These are phyloP conservation scores for Miltochrista miniata DNA, from an alignment of 2,888 invertebrate genomes.

Conservation along the genomic window DNA sequence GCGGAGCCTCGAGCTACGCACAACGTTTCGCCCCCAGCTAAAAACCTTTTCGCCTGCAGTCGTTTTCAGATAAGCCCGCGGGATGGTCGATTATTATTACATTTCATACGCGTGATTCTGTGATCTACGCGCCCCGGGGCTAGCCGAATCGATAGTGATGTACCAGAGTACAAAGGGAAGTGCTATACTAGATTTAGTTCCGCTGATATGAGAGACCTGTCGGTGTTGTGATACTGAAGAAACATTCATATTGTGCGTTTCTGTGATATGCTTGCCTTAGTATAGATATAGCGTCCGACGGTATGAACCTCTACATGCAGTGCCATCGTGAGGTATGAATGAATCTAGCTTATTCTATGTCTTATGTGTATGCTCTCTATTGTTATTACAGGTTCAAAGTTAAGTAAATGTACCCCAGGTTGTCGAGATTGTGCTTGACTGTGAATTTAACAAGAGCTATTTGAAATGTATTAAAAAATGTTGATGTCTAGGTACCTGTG, in stretches of 20 bases:
- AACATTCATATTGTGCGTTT: slow-evolving; percentile 48
- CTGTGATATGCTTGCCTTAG: slow-evolving; percentile 82
- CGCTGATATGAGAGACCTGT: slow-evolving; percentile 44
- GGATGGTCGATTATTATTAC: slow-evolving; percentile 83
- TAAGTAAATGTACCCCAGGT: neutral
- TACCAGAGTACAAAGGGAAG: slow-evolving; percentile 55
- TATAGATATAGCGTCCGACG: slow-evolving; percentile 64
- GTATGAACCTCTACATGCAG: slow-evolving; percentile 81
- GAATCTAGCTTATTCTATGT: slow-evolving; percentile 39
- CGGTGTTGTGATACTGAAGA: slow-evolving; percentile 59
- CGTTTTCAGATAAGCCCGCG: slow-evolving; percentile 82
- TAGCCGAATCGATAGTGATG: slow-evolving; percentile 72
- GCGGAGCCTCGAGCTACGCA: slow-evolving; percentile 78
- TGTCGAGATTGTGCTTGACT: neutral
- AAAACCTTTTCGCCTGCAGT: slow-evolving; percentile 82
- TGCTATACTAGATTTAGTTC: slow-evolving; percentile 49
- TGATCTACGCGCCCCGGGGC: slow-evolving; percentile 72
- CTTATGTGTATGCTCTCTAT: slow-evolving; percentile 13
- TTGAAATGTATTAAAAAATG: neutral
- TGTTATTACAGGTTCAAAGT: neutral
- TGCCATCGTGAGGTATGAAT: slow-evolving; percentile 81
- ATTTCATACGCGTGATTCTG: slow-evolving; percentile 75
- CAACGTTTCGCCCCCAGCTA: slow-evolving; percentile 81
- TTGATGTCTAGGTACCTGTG: no score
- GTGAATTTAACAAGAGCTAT: neutral